Evolutionary conservation across 2,797 vertebrate species (phyloP).

Genomic region (Spondyliosoma cantharus): DNA sequence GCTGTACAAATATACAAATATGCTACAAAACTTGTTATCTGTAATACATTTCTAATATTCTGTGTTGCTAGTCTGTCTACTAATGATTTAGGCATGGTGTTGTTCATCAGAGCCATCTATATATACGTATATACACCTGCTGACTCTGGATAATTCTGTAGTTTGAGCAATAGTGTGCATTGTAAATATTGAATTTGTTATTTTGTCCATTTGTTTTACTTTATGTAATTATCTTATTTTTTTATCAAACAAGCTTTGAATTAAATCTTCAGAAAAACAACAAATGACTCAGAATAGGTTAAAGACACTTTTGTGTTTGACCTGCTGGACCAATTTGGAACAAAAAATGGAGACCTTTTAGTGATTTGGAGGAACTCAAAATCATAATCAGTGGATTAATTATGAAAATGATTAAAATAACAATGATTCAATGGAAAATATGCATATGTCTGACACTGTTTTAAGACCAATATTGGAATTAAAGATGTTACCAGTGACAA

Average conservation of each 20-base stretch:
- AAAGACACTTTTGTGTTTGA: not conserved
- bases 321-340: not conserved
- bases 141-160: not conserved
- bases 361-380: too few species aligned
- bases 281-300: not conserved
- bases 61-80: not conserved
- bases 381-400: not conserved
- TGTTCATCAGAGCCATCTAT: not conserved
- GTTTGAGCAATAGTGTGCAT: too few species aligned
- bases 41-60: constrained; percentile 5
- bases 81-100: not conserved
- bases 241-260: not conserved
- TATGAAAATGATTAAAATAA: not conserved
- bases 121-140: not conserved
- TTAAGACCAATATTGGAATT: not conserved
- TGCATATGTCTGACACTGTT: not conserved
- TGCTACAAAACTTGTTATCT: constrained; percentile 4
- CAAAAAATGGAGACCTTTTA: not conserved
- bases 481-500: not conserved
- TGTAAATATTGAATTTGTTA: too few species aligned
- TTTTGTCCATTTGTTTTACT: not conserved
- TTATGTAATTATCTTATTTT: too few species aligned
- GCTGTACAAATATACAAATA: not conserved
- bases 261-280: not conserved
- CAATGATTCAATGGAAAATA: not conserved